phyloP scores from a whole-genome alignment of 2,113 vertebrate species.

The Paratilapia polleni region DNA sequence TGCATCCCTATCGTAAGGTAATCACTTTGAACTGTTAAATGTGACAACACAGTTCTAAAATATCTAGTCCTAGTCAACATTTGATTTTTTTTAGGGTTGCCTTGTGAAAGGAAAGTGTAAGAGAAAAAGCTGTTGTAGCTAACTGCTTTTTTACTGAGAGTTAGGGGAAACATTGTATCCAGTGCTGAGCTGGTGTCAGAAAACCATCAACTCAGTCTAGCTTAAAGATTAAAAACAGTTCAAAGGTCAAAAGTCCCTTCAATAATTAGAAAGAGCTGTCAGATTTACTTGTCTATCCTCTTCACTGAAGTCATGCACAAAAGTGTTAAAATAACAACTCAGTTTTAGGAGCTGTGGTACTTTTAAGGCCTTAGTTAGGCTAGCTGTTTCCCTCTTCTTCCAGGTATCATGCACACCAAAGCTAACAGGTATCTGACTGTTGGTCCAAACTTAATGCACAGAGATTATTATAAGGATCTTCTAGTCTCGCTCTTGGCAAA shows the following conservation, averaged over 20 bases:
- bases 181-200: background rate
- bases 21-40: no score
- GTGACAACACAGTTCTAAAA: no score
- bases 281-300: accelerated
- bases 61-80: no score
- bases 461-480: background rate
- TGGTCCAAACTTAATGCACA: accelerated
- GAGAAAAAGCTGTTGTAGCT: background rate
- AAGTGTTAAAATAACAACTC: background rate
- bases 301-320: background rate
- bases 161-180: accelerated
- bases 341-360: background rate
- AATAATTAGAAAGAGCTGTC: accelerated
- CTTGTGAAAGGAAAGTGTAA: background rate
- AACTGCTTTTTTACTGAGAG: background rate
- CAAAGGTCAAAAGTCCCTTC: background rate
- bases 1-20: no score
- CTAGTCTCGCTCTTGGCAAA: background rate
- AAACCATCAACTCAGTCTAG: accelerated
- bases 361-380: accelerated
- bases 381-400: background rate
- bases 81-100: background rate
- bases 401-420: accelerated
- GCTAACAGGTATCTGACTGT: accelerated
- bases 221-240: background rate